phyloP scores from a whole-genome alignment of 2,113 vertebrate species.

The Lagenorhynchus albirostris region DNA sequence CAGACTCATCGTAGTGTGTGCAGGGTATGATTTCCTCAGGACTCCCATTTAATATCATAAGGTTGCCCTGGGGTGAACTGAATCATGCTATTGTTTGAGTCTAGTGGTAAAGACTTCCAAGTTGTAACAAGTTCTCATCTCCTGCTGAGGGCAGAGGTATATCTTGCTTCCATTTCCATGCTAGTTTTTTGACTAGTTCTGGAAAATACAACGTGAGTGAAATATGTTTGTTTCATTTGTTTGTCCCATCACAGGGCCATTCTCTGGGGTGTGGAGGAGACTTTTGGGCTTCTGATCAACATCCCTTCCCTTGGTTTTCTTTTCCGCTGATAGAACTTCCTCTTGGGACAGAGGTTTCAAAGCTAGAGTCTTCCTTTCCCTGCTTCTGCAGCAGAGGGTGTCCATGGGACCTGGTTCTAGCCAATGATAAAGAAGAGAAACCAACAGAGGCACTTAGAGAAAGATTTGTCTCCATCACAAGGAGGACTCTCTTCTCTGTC shows the following conservation, averaged over 20 bases:
- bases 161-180: background rate
- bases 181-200: background rate
- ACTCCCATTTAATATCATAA: background rate
- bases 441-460: accelerated
- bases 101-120: too few species aligned
- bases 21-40: background rate
- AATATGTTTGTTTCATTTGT: too few species aligned
- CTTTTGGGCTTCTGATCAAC: background rate
- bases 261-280: background rate
- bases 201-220: accelerated
- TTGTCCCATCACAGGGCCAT: background rate
- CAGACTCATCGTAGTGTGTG: accelerated
- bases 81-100: background rate
- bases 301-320: background rate
- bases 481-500: background rate
- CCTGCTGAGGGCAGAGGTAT: background rate
- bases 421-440: background rate
- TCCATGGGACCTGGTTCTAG: background rate
- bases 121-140: background rate
- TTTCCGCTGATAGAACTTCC: background rate
- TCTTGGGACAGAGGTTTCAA: background rate
- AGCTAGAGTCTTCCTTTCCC: background rate
- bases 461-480: background rate
- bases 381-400: accelerated
- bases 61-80: background rate